Evolutionary conservation across 1,140 invertebrate genomes (phyloP), one percentile per base, ranked within the genome.

Genomic region (Drosophila eugracilis): DNA sequence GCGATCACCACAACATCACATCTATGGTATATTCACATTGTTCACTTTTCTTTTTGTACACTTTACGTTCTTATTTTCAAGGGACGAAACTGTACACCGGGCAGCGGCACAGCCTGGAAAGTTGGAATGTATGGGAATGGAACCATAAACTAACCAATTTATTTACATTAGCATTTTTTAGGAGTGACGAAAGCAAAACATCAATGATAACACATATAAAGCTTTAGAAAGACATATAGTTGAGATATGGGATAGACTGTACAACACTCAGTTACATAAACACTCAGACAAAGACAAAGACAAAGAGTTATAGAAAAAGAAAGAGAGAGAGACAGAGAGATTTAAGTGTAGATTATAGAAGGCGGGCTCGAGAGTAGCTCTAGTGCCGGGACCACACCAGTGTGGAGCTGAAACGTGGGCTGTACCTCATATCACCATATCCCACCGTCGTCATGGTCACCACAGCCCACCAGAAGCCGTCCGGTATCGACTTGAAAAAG

Each of bases 361-460:
- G 24, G 34, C 30, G 26, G 39, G 37, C 52, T 47, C 10, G 44
- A 75, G 39, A 74, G 22, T 63, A 63, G 48, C 24, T n/a, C n/a
- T 44, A 24, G 71, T 69, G 73, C 59, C 44, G 41, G 28, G 32
- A 37, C 26, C 39, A 62, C 53, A 44, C 60, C 39, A 62, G 63
- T 67, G 63, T 67, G 60, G 45, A 66, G 26, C 55, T 65, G 30
- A 79, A 78, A 75, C 72, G 44, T 81, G 74, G 77, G 62, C 58
- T 86, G 69, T 97, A 97, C 96, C 96, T 98, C 98, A 99, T 99
- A 94, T 99, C 99, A 94, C 99, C 99, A 95, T 99, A 99, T 93
- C 98, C 98, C 93, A 99, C 98, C 93, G 98, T 99, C 92, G 98
- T 97, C 98, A 99, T 99, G 93, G 98, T 99, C 92, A 99, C 98